Evolutionary conservation across 2,888 invertebrate genomes (phyloP).

Genomic region (Heteromurus nitidus): DNA sequence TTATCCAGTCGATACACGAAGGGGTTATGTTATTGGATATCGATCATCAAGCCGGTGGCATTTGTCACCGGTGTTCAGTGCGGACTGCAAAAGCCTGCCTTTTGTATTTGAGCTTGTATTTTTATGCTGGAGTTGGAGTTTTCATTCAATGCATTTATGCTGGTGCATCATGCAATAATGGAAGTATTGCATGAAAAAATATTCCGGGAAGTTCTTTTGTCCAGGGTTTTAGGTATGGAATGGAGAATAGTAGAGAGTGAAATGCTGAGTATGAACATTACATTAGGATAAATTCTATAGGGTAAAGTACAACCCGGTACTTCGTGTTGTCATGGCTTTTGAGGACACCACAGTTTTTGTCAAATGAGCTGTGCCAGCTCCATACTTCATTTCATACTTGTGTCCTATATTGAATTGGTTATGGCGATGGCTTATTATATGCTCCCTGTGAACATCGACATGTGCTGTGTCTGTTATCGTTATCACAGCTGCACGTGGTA

Average conservation of each 20-base stretch:
- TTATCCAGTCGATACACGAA: not conserved
- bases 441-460: not conserved
- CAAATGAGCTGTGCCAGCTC: conserved; percentile 15
- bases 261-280: no score
- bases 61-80: not conserved
- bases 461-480: not conserved
- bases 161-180: not conserved
- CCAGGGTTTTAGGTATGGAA: no score
- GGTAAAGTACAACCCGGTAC: no score
- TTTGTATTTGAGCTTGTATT: not conserved
- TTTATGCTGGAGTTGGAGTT: not conserved
- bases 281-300: no score
- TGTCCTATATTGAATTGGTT: conserved; percentile 4
- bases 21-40: not conserved
- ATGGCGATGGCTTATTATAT: no score
- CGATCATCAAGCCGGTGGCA: not conserved
- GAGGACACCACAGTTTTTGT: conserved; percentile 43
- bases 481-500: not conserved
- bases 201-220: no score
- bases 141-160: no score
- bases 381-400: not conserved
- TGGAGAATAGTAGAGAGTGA: no score
- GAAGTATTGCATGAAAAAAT: not conserved
- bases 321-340: conserved; percentile 46
- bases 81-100: no score